Evolutionary conservation across 2,113 vertebrate genomes (phyloP).

Genomic region (Halichoerus grypus): DNA sequence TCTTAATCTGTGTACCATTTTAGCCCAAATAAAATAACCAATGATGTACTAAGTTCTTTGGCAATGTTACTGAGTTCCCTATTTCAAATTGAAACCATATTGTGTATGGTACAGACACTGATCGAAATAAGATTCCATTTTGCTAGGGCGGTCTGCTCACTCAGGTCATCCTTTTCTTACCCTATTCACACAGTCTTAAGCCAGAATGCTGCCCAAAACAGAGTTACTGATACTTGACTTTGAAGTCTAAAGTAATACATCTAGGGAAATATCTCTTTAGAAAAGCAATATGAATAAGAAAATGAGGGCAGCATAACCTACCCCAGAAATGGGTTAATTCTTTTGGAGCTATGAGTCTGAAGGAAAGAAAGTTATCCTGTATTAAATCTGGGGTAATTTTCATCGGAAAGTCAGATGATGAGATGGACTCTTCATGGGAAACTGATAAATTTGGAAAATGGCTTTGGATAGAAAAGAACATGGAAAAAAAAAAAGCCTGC

Average conservation of each 20-base stretch:
- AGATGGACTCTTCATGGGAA: not conserved
- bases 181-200: not conserved
- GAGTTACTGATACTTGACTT: not conserved
- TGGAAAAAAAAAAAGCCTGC: not conserved
- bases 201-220: not conserved
- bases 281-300: not conserved
- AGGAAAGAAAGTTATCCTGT: not conserved
- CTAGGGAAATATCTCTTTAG: not conserved
- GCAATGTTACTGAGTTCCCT: not conserved
- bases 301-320: fast-evolving
- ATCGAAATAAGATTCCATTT: constrained; percentile 16
- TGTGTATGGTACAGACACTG: constrained; percentile 14
- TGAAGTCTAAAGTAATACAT: not conserved
- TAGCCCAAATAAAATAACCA: constrained; percentile 61
- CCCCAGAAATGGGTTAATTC: not conserved
- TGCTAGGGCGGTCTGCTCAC: not conserved
- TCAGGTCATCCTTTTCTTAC: not conserved
- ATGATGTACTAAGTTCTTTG: constrained; percentile 49
- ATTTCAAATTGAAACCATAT: constrained; percentile 46
- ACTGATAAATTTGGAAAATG: not conserved
- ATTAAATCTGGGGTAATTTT: not conserved
- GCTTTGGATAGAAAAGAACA: not conserved
- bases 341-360: not conserved
- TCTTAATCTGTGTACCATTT: constrained; percentile 18
- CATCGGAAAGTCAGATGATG: not conserved